Conservation (phyloP, 2,113 vertebrate genomes). For the Nanorana parkeri region DNA sequence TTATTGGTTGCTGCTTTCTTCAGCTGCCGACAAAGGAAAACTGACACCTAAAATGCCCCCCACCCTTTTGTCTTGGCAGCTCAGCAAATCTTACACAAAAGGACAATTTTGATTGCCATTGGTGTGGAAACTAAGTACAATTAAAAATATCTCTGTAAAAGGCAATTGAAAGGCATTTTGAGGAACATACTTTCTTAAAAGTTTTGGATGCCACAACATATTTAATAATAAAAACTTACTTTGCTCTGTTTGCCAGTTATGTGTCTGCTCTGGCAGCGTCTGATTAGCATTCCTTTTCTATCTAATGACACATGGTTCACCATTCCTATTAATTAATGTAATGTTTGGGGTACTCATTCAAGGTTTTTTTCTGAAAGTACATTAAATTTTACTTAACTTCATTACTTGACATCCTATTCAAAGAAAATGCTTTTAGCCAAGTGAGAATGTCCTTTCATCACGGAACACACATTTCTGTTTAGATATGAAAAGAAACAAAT, state of each 20-base stretch:
- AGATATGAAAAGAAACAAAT: slow-evolving; percentile 53
- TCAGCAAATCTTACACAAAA: no score
- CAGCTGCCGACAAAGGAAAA: neutral
- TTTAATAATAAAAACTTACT: no score
- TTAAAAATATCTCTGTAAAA: no score
- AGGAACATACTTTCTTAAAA: no score
- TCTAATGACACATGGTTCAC: neutral
- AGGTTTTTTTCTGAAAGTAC: slow-evolving; percentile 10
- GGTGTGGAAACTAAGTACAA: neutral
- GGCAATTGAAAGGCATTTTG: no score
- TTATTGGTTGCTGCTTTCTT: no score
- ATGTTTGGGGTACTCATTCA: slow-evolving; percentile 4
- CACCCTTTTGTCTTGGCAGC: no score
- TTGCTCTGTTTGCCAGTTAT: neutral
- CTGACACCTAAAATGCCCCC: neutral
- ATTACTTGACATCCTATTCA: slow-evolving; percentile 4
- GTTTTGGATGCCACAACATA: no score
- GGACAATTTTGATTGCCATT: neutral
- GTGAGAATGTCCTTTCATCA: slow-evolving; percentile 42
- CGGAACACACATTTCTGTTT: slow-evolving; percentile 54
- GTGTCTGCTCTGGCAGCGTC: neutral
- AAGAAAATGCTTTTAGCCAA: slow-evolving; percentile 53
- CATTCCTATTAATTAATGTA: slow-evolving; percentile 22
- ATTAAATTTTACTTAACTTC: slow-evolving; percentile 54
- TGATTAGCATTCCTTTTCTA: slow-evolving; percentile 13